Base-by-base conservation (phyloP, 2,888 invertebrate genomes). In the Xanthia togata region DNA sequence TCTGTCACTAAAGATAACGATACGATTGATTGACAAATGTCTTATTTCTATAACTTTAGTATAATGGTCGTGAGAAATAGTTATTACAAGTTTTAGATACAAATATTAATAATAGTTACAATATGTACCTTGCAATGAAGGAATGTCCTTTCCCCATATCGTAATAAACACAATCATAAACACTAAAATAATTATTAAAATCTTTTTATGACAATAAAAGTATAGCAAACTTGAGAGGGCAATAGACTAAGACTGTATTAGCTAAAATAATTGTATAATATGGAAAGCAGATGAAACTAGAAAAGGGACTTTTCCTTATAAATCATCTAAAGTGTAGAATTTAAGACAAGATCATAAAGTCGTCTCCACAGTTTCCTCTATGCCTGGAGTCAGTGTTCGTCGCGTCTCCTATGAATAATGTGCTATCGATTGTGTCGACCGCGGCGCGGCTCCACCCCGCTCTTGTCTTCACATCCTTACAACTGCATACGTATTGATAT, bases 331-430 rank as follows among this genome's bases (percentile, higher is more conserved):
- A 31, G 0, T 41, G 1, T 26, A 8, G 4, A n/a, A 41, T 57
- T 12, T 14, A 20, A 53, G 0, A 41, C 3, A n/a, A 12, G 11
- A 20, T 11, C 26, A 31, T 26, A 50, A 12, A 53, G n/a, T 47
- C 55, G 23, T 44, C 73, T 78, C 83, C 69, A 70, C 38, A 17
- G 62, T 5, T 20, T 62, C 26, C 53, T 8, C 44, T 47, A 20
- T 47, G 31, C 73, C 12, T 1, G 20, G 23, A 81, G 68, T 12
- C 78, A 71, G 83, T 62, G 83, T 57, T 83, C 83, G 83, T 65
- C 60, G 84, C 83, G 73, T 79, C 83, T 83, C 62, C 57, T 83
- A 79, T 83, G 83, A 83, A 74, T 83, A 83, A 83, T 83, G 86
- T 86, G 69, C 41, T 83, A 83, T 83, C 83, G 83, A 83, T 83